Evolutionary conservation across 2,888 invertebrate genomes (phyloP).

Genomic region (Cephus pygmeus): DNA sequence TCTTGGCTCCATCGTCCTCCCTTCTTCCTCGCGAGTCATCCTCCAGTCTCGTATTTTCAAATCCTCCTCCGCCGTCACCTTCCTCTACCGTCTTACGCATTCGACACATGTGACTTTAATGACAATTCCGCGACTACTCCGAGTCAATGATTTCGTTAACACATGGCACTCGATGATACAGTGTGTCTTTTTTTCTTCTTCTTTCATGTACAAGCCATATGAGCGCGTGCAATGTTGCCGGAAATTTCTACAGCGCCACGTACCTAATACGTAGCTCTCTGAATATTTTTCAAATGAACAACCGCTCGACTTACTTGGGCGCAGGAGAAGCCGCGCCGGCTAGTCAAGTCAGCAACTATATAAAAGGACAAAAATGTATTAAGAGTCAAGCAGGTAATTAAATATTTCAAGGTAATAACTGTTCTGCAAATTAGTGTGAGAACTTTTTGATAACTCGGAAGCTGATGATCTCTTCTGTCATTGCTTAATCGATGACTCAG

Average conservation of each 20-base stretch:
- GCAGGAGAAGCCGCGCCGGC: not conserved
- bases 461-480: not conserved
- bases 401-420: not conserved
- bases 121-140: slow-evolving; percentile 43
- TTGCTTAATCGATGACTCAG: not conserved
- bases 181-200: not conserved
- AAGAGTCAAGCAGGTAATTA: not conserved
- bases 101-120: slow-evolving; percentile 47
- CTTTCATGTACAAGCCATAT: not conserved
- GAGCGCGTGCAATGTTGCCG: not conserved
- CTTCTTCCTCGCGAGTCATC: slow-evolving; percentile 2
- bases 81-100: slow-evolving; percentile 24
- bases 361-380: not conserved
- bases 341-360: not conserved
- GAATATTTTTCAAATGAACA: slow-evolving; percentile 20
- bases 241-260: not conserved
- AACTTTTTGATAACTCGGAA: not conserved
- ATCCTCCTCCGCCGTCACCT: slow-evolving; percentile 1
- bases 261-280: not conserved
- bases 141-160: slow-evolving; percentile 47
- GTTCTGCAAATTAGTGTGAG: not conserved
- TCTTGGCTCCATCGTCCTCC: not conserved
- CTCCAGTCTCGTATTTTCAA: not conserved
- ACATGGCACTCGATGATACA: slow-evolving; percentile 31
- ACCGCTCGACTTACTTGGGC: not conserved